Percentiles rank a stretch among this genome's conserved stretches.
These are phyloP conservation scores for Melipona bicolor DNA, from an alignment of 2,888 invertebrate species.

Conservation along the genomic window DNA sequence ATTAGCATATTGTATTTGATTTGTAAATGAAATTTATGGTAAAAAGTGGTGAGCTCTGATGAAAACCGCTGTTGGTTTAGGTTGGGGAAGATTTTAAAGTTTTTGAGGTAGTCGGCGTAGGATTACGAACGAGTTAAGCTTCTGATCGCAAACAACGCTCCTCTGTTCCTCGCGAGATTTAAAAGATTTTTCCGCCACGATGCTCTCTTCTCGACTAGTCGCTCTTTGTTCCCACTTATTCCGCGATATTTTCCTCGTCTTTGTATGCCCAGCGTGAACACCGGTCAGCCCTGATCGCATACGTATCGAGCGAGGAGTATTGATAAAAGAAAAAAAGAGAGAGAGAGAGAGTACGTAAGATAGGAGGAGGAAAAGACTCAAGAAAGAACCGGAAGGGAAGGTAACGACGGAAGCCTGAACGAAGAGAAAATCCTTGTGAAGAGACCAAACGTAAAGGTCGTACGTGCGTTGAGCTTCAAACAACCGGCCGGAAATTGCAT, in stretches of 20 bases:
- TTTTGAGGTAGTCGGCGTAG: background rate
- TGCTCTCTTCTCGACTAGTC: conserved; percentile 7
- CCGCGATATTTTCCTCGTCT: conserved; percentile 31
- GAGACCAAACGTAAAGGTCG: conserved; percentile 70
- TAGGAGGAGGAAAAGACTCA: conserved; percentile 21
- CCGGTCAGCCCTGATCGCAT: conserved; percentile 59
- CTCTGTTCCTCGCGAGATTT: background rate
- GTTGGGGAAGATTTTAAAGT: background rate
- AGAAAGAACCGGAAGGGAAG: conserved; percentile 50
- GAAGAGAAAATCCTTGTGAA: conserved; percentile 68
- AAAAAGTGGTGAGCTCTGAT: background rate
- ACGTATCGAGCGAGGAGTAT: conserved; percentile 52
- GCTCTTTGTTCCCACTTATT: conserved; percentile 27
- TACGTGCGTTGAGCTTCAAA: conserved; percentile 72
- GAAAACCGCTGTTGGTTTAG: background rate
- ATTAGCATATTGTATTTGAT: conserved; percentile 4
- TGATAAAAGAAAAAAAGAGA: conserved; percentile 47
- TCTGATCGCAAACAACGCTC: conserved; percentile 16
- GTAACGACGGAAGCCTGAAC: conserved; percentile 62
- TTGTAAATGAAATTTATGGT: conserved; percentile 1
- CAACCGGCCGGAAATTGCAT: conserved; percentile 65
- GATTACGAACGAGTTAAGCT: background rate
- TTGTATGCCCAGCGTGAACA: conserved; percentile 61
- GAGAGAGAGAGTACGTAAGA: background rate
- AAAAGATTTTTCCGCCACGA: conserved; percentile 19